These are phyloP conservation scores for Tenualosa thibaudeaui DNA, from an alignment of 2,797 vertebrate genomes.

Conservation along the genomic window DNA sequence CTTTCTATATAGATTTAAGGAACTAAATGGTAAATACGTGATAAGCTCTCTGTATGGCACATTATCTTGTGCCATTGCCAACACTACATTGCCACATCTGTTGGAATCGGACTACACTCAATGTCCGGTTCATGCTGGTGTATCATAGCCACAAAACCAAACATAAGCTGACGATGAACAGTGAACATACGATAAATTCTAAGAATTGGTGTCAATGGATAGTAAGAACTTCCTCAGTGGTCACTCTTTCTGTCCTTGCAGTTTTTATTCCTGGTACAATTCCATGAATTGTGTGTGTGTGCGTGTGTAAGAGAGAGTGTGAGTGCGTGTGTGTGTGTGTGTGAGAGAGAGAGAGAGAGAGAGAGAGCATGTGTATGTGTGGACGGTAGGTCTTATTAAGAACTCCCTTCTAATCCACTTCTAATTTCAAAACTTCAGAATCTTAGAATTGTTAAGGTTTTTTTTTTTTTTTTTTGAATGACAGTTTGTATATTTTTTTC, in stretches of 20 bases:
- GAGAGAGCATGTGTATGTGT: neutral
- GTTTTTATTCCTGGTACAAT: constrained; percentile 25
- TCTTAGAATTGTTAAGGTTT: neutral
- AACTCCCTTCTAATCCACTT: constrained; percentile 17
- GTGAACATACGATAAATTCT: constrained; percentile 24
- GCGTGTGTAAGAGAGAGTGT: constrained; percentile 26
- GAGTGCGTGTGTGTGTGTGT: constrained; percentile 26
- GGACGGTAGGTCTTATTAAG: neutral
- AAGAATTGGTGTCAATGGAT: constrained; percentile 23
- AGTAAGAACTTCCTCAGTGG: constrained; percentile 6
- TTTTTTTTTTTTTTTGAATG: constrained; percentile 11
- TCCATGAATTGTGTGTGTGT: constrained; percentile 17
- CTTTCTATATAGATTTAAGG: constrained; percentile 11
- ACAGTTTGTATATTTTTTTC: neutral
- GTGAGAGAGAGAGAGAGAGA: neutral
- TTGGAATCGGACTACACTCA: neutral
- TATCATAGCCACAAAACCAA: constrained; percentile 24
- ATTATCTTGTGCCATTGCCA: neutral
- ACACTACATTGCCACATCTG: constrained; percentile 24
- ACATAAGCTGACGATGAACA: constrained; percentile 23
- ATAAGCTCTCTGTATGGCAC: constrained; percentile 4
- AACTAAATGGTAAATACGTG: constrained; percentile 1
- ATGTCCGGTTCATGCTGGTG: constrained; percentile 9
- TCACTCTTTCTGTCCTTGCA: constrained; percentile 1
- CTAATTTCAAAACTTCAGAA: constrained; percentile 20